A percentile compares a stretch with the other conserved stretches of the same genome.
Evolutionary conservation across 2,888 invertebrate species (phyloP).

Genomic region (Mamestra brassicae): DNA sequence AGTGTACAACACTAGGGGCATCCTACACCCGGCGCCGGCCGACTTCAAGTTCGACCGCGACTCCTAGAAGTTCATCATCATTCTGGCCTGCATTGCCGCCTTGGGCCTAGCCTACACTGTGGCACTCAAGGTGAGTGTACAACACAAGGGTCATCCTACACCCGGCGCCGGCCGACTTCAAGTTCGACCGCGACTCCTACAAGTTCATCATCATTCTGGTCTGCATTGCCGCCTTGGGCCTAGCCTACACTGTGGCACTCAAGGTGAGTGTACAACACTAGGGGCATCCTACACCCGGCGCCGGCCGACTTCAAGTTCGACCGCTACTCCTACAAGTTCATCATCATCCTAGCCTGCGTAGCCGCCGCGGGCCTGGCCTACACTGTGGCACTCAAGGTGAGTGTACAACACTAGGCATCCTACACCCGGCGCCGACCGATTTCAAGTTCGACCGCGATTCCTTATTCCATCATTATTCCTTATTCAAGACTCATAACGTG

Average conservation of each 20-base stretch:
- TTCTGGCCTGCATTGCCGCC: conserved; percentile 94
- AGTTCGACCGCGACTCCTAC: conserved; percentile 98
- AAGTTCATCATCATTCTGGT: conserved; percentile 96
- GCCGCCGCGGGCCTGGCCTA: conserved; percentile 96
- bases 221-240: conserved; percentile 94
- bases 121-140: conserved; percentile 93
- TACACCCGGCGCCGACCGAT: conserved; percentile 98
- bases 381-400: conserved; percentile 96
- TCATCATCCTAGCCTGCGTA: conserved; percentile 94
- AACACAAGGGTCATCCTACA: conserved; percentile 93
- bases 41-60: conserved; percentile 99
- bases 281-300: conserved; percentile 97
- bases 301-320: conserved; percentile 99
- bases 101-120: conserved; percentile 97
- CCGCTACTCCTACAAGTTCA: conserved; percentile 97
- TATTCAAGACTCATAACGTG: too few species aligned
- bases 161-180: conserved; percentile 98
- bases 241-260: conserved; percentile 96
- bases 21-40: conserved; percentile 98
- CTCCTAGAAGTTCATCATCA: conserved; percentile 96
- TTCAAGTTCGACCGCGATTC: conserved; percentile 92
- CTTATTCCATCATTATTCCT: too few species aligned
- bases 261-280: conserved; percentile 89
- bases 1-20: conserved; percentile 83
- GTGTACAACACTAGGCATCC: conserved; percentile 91